Conservation (phyloP, 2,113 vertebrate genomes). For the Onychorhynchus coronatus region DNA sequence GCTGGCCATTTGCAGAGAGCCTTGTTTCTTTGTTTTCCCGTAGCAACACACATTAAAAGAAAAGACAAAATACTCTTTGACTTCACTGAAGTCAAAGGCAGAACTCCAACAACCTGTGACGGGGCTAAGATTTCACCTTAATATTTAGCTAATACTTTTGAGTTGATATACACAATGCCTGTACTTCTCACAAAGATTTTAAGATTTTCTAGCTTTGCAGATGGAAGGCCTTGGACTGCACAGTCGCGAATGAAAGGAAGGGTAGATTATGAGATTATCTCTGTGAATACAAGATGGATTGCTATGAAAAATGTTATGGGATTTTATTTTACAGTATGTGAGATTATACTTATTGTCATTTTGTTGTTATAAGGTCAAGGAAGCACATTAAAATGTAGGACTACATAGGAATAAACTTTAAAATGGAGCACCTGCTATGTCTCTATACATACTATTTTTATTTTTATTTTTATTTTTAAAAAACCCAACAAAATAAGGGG, state of each 20-base stretch:
- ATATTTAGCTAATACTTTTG: not conserved
- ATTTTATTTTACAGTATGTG: not conserved
- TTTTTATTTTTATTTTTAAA: not conserved
- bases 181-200: not conserved
- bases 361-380: not conserved
- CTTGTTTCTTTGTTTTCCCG: conserved; percentile 1
- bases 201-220: not conserved
- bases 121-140: not conserved
- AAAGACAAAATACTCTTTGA: not conserved
- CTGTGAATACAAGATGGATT: not conserved
- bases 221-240: not conserved
- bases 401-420: not conserved
- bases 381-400: not conserved
- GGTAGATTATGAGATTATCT: not conserved
- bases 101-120: not conserved
- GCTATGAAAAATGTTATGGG: not conserved
- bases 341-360: not conserved
- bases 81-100: not conserved
- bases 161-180: not conserved
- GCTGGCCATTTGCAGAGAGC: not conserved
- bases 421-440: fast-evolving
- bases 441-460: not conserved
- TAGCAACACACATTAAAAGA: not conserved
- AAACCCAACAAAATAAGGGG: not conserved
- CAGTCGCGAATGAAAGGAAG: not conserved